Evolutionary conservation across 2,888 invertebrate genomes (phyloP).

Genomic region (Thumatha senex): DNA sequence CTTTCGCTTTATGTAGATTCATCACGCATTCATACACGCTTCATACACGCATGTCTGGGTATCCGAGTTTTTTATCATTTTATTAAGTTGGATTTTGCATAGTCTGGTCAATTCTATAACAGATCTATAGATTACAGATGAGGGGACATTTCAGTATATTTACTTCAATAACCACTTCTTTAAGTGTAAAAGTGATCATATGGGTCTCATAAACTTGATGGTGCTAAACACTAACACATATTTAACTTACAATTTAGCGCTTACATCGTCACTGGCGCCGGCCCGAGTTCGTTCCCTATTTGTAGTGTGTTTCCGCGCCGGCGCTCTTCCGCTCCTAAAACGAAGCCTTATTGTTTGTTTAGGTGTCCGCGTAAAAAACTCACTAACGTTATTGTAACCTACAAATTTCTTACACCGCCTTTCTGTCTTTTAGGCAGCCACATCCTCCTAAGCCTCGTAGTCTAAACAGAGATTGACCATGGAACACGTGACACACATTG

Average conservation of each 20-base stretch:
- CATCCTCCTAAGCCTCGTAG: conserved; percentile 14
- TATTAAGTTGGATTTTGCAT: too few relatives aligned
- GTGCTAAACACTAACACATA: background rate
- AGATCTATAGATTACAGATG: too few relatives aligned
- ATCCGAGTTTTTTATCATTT: too few relatives aligned
- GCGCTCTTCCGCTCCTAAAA: conserved; percentile 60
- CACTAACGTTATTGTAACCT: conserved; percentile 22
- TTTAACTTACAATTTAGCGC: background rate
- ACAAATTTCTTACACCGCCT: conserved; percentile 17
- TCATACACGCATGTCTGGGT: too few relatives aligned
- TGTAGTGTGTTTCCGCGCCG: conserved; percentile 51
- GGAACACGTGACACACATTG: conserved; percentile 57
- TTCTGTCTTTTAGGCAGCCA: conserved; percentile 20
- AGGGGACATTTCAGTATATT: too few relatives aligned
- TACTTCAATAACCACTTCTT: background rate
- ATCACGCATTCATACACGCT: too few relatives aligned
- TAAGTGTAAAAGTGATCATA: background rate
- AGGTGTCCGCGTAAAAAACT: conserved; percentile 33
- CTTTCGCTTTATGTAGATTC: too few relatives aligned
- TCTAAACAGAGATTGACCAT: conserved; percentile 36
- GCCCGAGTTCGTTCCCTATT: conserved; percentile 47
- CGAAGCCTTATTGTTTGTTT: conserved; percentile 33
- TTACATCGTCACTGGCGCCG: conserved; percentile 29
- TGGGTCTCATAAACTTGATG: background rate
- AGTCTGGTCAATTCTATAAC: too few relatives aligned